These are phyloP conservation scores for Ganaspis brasiliensis DNA, from an alignment of 2,888 invertebrate genomes.

Conservation along the genomic window DNA sequence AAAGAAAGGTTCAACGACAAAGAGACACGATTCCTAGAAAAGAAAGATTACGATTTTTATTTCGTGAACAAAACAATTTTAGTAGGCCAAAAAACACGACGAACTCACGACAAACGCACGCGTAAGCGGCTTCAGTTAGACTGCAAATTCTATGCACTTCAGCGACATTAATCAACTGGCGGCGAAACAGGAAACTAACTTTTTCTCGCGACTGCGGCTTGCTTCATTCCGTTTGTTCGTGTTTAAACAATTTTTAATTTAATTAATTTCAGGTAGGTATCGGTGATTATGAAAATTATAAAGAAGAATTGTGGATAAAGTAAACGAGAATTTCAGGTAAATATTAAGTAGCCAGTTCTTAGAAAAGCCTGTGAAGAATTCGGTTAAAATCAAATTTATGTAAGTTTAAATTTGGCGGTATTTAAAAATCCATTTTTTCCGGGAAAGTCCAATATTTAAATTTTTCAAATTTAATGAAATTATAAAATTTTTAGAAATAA, in stretches of 20 bases:
- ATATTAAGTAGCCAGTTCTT: too few relatives aligned
- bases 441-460: too few relatives aligned
- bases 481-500: neutral
- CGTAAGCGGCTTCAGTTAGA: slow-evolving; percentile 77
- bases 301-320: too few relatives aligned
- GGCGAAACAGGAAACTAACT: neutral
- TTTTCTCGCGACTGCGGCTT: neutral
- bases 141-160: slow-evolving; percentile 63
- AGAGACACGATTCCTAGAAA: slow-evolving; percentile 20
- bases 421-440: too few relatives aligned
- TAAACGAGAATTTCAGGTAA: too few relatives aligned
- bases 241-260: neutral
- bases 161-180: slow-evolving; percentile 12
- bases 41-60: slow-evolving; percentile 61
- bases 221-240: neutral
- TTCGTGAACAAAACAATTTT: slow-evolving; percentile 71
- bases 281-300: too few relatives aligned
- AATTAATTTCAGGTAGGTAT: too few relatives aligned
- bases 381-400: too few relatives aligned
- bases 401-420: too few relatives aligned
- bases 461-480: too few relatives aligned
- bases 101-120: slow-evolving; percentile 72
- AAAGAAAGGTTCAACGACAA: slow-evolving; percentile 20
- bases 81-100: slow-evolving; percentile 70
- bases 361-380: too few relatives aligned